Percentiles rank a stretch among this genome's conserved stretches.
Conservation (phyloP, 2,797 vertebrate species). For the Sciaenops ocellatus region DNA sequence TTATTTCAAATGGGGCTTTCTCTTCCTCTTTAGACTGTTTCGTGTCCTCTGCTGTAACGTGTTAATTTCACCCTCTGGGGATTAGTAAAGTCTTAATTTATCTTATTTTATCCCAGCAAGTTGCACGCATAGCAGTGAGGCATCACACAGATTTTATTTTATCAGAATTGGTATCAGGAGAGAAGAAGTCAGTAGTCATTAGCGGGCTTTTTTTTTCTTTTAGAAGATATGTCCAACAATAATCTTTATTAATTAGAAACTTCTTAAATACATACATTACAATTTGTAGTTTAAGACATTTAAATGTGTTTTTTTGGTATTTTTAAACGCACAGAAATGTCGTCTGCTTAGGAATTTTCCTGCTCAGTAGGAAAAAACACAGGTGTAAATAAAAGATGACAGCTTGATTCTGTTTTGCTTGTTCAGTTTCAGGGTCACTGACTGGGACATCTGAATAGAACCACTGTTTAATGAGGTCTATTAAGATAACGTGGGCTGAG, state of each 20-base stretch:
- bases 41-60: background rate
- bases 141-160: background rate
- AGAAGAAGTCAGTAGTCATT: background rate
- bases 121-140: background rate
- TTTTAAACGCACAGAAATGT: too few species aligned
- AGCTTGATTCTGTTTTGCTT: slow-evolving; percentile 10
- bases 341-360: too few species aligned
- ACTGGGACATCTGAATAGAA: slow-evolving; percentile 15
- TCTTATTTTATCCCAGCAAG: background rate
- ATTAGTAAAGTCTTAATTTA: background rate
- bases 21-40: background rate
- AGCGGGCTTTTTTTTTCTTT: background rate
- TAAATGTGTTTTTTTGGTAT: too few species aligned
- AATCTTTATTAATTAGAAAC: background rate
- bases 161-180: background rate
- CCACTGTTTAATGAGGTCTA: background rate
- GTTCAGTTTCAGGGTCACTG: background rate
- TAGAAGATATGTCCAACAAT: background rate
- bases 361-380: background rate
- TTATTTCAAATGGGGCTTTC: background rate
- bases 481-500: too few species aligned
- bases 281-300: background rate
- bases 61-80: background rate
- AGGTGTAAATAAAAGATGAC: slow-evolving; percentile 2
- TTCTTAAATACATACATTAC: background rate